phyloP scores from a whole-genome alignment of 2,888 invertebrate genomes.

The Morpho deidamia region DNA sequence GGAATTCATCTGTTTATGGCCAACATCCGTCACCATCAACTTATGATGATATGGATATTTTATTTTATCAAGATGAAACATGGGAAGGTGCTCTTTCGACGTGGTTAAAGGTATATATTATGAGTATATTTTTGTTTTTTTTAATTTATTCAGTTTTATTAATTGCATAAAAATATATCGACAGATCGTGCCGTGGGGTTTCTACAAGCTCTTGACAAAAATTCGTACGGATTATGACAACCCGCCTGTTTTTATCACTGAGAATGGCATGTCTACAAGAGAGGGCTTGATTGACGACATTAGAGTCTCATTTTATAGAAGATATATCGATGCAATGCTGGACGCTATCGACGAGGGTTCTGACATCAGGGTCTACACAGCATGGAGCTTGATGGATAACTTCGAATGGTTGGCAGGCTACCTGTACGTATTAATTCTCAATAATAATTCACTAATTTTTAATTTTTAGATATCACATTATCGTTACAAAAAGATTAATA shows the following conservation, averaged over 20 bases:
- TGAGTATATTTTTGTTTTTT: neutral
- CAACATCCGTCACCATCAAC: conserved; percentile 21
- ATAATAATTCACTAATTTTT: neutral
- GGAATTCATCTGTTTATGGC: conserved; percentile 25
- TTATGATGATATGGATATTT: conserved; percentile 25
- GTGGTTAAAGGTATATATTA: conserved; percentile 28
- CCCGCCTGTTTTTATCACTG: conserved; percentile 73
- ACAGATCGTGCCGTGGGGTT: conserved; percentile 74
- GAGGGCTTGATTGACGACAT: conserved; percentile 52
- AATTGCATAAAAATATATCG: neutral
- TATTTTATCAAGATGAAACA: conserved; percentile 25
- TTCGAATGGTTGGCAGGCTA: conserved; percentile 80
- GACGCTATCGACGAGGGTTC: conserved; percentile 60
- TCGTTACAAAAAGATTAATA: too few relatives aligned
- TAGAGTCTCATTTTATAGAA: conserved; percentile 48
- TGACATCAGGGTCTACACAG: conserved; percentile 66
- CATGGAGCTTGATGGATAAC: conserved; percentile 81
- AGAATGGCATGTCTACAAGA: conserved; percentile 67
- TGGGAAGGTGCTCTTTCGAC: conserved; percentile 31
- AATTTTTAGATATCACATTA: too few relatives aligned
- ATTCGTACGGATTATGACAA: conserved; percentile 65
- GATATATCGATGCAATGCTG: conserved; percentile 52
- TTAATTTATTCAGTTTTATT: neutral
- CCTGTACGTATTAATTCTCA: conserved; percentile 35
- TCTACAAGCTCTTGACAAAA: conserved; percentile 70